Evolutionary conservation across 2,113 vertebrate genomes (phyloP).

Genomic region (Tricholaema leucomelas): DNA sequence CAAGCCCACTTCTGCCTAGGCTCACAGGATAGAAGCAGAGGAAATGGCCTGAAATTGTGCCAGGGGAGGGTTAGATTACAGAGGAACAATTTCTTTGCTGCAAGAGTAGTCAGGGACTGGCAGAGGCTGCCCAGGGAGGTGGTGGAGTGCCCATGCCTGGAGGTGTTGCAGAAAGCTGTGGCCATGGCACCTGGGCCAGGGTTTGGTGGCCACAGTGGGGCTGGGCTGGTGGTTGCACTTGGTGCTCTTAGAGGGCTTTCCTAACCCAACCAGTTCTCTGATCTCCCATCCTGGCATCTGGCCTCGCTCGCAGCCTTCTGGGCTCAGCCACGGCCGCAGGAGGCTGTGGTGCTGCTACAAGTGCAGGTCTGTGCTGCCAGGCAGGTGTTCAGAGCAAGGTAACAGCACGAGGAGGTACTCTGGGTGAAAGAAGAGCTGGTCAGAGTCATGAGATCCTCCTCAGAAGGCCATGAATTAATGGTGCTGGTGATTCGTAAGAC

Average conservation of each 20-base stretch:
- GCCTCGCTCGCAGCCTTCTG: not conserved
- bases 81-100: too few species aligned
- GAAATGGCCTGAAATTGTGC: too few species aligned
- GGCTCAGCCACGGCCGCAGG: not conserved
- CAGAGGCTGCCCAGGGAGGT: too few species aligned
- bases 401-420: not conserved
- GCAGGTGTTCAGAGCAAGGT: not conserved
- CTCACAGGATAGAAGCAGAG: too few species aligned
- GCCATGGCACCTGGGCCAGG: too few species aligned
- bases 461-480: conserved; percentile 53
- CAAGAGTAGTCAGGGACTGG: not conserved
- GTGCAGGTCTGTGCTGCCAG: not conserved
- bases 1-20: too few species aligned
- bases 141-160: too few species aligned
- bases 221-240: not conserved
- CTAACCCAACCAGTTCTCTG: not conserved
- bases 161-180: too few species aligned
- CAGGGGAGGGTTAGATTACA: too few species aligned
- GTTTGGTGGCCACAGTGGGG: too few species aligned
- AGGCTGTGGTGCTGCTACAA: not conserved
- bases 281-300: too few species aligned
- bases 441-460: not conserved
- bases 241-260: not conserved
- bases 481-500: conserved; percentile 46
- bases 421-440: not conserved